These are phyloP conservation scores for Leucozona laternaria DNA, from an alignment of 2,888 invertebrate genomes.

Conservation along the genomic window DNA sequence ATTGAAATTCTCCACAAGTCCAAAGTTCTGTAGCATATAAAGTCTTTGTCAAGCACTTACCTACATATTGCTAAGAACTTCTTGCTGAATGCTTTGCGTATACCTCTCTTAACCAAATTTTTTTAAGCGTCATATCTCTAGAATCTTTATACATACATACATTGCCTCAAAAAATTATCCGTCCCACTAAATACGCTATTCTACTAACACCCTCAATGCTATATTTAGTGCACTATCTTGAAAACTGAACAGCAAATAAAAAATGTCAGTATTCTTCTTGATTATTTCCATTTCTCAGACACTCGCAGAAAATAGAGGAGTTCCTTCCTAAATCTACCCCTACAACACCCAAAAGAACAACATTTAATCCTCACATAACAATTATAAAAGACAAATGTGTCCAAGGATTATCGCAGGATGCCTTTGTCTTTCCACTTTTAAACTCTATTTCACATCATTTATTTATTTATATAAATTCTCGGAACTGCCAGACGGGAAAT, in stretches of 20 bases:
- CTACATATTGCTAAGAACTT: no score
- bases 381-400: conserved; percentile 73
- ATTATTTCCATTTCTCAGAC: not conserved
- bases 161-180: not conserved
- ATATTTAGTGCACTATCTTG: not conserved
- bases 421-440: conserved; percentile 35
- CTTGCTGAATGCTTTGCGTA: no score
- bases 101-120: no score
- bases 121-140: no score
- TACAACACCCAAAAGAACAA: conserved; percentile 34
- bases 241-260: not conserved
- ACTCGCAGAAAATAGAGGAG: not conserved
- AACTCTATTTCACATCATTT: conserved; percentile 47
- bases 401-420: conserved; percentile 41
- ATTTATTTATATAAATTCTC: conserved; percentile 59
- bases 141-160: no score
- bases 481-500: conserved; percentile 69
- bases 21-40: no score
- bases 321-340: not conserved
- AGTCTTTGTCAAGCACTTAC: no score
- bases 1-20: no score
- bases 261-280: not conserved
- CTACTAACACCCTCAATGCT: not conserved
- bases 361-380: conserved; percentile 72
- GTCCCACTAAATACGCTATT: not conserved